Conservation (phyloP, 2,888 invertebrate genomes). For the Erynnis tages region DNA sequence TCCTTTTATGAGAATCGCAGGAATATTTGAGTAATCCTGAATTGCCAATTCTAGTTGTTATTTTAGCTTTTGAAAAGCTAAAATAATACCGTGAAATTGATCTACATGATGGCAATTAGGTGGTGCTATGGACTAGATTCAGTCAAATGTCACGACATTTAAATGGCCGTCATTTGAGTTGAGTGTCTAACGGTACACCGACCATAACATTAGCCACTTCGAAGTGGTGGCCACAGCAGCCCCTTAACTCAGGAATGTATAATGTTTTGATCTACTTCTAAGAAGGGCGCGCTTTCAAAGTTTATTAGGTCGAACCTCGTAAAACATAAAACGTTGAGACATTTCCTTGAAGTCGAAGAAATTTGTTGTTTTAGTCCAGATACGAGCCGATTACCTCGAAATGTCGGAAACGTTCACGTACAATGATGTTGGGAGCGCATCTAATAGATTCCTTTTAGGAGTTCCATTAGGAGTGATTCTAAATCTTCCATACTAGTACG, state of each 20-base stretch:
- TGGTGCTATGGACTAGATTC: constrained; percentile 45
- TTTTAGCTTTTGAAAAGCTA: too few species aligned
- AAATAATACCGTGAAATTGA: constrained; percentile 40
- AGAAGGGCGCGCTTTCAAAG: constrained; percentile 42
- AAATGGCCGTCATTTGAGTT: constrained; percentile 39
- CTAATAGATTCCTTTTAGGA: constrained; percentile 14
- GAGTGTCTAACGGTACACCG: constrained; percentile 38
- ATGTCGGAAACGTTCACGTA: constrained; percentile 1
- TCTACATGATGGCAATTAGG: constrained; percentile 48
- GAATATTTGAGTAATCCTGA: too few species aligned
- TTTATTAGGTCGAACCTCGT: constrained; percentile 24
- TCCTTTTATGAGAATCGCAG: background rate
- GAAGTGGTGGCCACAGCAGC: constrained; percentile 41
- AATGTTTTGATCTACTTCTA: constrained; percentile 53
- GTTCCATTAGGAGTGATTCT: constrained; percentile 5
- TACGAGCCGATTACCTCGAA: constrained; percentile 6
- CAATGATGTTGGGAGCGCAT: background rate
- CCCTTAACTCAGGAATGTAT: constrained; percentile 57
- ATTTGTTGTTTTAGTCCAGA: constrained; percentile 1
- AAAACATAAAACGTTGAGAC: constrained; percentile 10
- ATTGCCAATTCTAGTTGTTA: too few species aligned
- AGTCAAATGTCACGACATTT: constrained; percentile 44
- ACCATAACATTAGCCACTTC: constrained; percentile 58
- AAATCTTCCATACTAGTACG: constrained; percentile 31
- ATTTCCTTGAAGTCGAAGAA: constrained; percentile 19